Evolutionary conservation across 2,797 vertebrate species (phyloP).

Genomic region (Manis javanica): DNA sequence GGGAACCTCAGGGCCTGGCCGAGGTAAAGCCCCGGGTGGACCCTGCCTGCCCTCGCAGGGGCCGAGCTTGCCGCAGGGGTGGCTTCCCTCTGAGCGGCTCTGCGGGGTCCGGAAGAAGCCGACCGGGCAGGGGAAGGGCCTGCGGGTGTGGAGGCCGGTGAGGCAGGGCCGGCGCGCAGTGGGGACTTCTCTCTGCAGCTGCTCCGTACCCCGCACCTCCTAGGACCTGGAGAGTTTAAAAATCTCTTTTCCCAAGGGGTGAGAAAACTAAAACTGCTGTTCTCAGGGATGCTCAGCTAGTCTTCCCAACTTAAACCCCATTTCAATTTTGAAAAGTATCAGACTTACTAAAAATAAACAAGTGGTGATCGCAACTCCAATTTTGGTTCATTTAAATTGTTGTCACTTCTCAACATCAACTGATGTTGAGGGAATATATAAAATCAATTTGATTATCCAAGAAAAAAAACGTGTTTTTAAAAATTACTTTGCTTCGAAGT

Average conservation of each 20-base stretch:
- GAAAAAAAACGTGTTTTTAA: neutral
- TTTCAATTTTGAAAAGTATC: neutral
- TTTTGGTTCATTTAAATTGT: neutral
- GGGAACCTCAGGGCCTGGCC: slow-evolving; percentile 91
- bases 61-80: rapidly evolving
- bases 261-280: neutral
- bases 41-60: rapidly evolving
- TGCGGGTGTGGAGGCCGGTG: no score
- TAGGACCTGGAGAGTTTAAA: neutral
- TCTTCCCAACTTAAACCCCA: neutral
- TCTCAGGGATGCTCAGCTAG: neutral
- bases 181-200: neutral
- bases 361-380: neutral
- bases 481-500: slow-evolving; percentile 19
- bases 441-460: neutral
- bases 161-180: rapidly evolving
- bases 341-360: neutral
- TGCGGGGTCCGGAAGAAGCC: rapidly evolving
- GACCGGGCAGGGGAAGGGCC: neutral
- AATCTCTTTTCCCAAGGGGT: neutral
- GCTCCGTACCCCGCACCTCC: rapidly evolving
- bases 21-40: slow-evolving; percentile 88
- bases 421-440: neutral
- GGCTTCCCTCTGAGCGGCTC: no score
- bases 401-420: neutral